Conservation (phyloP, 2,888 invertebrate genomes). For the Drosophila monieri region DNA sequence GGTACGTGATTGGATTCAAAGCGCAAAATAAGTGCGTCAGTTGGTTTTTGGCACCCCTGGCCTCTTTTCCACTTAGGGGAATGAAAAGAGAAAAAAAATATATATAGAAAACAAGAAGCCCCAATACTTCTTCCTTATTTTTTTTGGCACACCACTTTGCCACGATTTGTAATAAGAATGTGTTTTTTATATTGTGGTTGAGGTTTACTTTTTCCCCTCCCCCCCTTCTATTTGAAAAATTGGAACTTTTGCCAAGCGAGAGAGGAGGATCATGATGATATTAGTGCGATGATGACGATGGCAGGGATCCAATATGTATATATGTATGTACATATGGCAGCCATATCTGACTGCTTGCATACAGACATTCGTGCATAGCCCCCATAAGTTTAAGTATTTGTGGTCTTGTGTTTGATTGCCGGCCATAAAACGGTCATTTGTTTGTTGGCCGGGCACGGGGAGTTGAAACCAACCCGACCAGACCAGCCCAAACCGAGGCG, state of each 20-base stretch:
- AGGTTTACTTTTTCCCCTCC: constrained; percentile 27
- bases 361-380: constrained; percentile 1
- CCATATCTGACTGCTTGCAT: constrained; percentile 21
- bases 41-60: constrained; percentile 28
- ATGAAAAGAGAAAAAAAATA: constrained; percentile 49
- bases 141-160: constrained; percentile 67
- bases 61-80: constrained; percentile 66
- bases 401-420: constrained; percentile 73
- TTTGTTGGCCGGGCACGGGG: constrained; percentile 50
- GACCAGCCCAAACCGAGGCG: no score
- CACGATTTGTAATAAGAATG: constrained; percentile 77
- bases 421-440: constrained; percentile 72
- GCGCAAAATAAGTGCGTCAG: constrained; percentile 77
- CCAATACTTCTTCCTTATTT: not conserved
- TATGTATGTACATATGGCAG: constrained; percentile 31
- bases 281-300: constrained; percentile 31
- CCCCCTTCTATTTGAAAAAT: constrained; percentile 59
- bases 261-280: constrained; percentile 17
- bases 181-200: constrained; percentile 66
- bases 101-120: not conserved
- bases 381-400: constrained; percentile 29
- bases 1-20: constrained; percentile 79
- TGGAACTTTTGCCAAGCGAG: constrained; percentile 71
- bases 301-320: constrained; percentile 57
- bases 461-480: constrained; percentile 1